Base-by-base conservation (phyloP, 2,113 vertebrate genomes). In the Hassar affinis region DNA sequence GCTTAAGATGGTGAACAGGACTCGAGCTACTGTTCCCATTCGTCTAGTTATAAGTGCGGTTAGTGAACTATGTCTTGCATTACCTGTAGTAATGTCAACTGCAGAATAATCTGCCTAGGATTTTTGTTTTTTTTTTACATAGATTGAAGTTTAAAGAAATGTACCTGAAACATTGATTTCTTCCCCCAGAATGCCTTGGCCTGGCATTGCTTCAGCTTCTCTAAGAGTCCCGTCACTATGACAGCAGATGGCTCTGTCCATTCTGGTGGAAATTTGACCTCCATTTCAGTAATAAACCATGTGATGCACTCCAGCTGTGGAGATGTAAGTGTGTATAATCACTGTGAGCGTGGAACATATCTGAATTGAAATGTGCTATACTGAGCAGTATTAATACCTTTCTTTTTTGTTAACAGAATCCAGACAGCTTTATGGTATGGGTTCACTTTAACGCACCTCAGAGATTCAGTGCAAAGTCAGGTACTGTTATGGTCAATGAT, bases 11-110 rank as follows among this genome's bases (percentile, higher is more conserved):
- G 88, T 94, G 84, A 99, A 97, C 91, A 95, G 92, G 90, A 98
- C 96, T 2, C 95, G 91, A 76, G 96, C 96, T 81, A 94, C 95
- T 18, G 92, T 99, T 35, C 98, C 98, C 1, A 72, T 99, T 87
- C 95, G 98, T 56, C 94, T 99, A 61, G 94, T 95, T 80, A 97
- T 99, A 90, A 97, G 94, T 86, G 97, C 97, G 0, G 98, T 99
- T 91, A 97, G 97, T 97, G 87, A 11, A 42, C 15, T 33, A 17
- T 38, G 1, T 51, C n/a, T 52, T 42, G 6, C 3, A 6, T 51
- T 68, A 74, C 9, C 11, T 3, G 1, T 66, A 38, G 33, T 49
- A 33, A 8, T 82, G 12, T 80, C 20, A 72, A 2, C 35, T 72
- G 52, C 8, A 45, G 12, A 38, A 71, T 42, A 17, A 6, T n/a